These are phyloP conservation scores for Epistrophella euchroma DNA, from an alignment of 2,888 invertebrate species.

Conservation along the genomic window DNA sequence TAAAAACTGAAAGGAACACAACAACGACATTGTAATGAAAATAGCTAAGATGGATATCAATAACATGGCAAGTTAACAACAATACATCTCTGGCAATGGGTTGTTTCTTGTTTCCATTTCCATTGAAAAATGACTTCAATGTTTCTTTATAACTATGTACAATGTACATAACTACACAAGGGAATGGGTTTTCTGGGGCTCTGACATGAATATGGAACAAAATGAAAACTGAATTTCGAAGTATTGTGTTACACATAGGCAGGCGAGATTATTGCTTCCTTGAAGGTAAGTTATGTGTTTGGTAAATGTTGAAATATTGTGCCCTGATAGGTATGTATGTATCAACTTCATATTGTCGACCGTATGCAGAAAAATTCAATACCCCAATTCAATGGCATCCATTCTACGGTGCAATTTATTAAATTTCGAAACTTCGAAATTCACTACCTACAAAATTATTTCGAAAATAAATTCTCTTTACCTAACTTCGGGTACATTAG, in stretches of 20 bases:
- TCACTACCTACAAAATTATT: too few relatives aligned
- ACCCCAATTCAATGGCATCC: not conserved
- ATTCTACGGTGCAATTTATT: too few relatives aligned
- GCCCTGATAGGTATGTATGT: not conserved
- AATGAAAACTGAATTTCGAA: slow-evolving; percentile 28
- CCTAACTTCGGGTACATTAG: too few relatives aligned
- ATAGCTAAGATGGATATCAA: slow-evolving; percentile 76
- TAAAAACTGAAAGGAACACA: slow-evolving; percentile 70
- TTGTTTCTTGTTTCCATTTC: slow-evolving; percentile 62
- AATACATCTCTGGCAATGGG: slow-evolving; percentile 74
- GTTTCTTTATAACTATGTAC: slow-evolving; percentile 21
- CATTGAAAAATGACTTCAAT: slow-evolving; percentile 65
- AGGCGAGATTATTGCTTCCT: slow-evolving; percentile 53
- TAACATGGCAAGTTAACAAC: slow-evolving; percentile 71
- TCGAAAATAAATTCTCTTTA: too few relatives aligned
- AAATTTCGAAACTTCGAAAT: too few relatives aligned
- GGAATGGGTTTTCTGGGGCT: slow-evolving; percentile 3
- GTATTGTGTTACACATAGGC: slow-evolving; percentile 14
- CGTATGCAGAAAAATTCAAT: not conserved
- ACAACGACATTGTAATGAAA: slow-evolving; percentile 74
- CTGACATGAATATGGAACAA: slow-evolving; percentile 8
- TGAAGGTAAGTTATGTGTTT: slow-evolving; percentile 31
- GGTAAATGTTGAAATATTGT: not conserved
- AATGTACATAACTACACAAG: too few relatives aligned
- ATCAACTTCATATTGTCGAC: not conserved